A percentile compares a stretch with the other conserved stretches of the same genome.
Evolutionary conservation across 1,140 invertebrate genomes (phyloP).

Genomic region (Acromyrmex charruanus): DNA sequence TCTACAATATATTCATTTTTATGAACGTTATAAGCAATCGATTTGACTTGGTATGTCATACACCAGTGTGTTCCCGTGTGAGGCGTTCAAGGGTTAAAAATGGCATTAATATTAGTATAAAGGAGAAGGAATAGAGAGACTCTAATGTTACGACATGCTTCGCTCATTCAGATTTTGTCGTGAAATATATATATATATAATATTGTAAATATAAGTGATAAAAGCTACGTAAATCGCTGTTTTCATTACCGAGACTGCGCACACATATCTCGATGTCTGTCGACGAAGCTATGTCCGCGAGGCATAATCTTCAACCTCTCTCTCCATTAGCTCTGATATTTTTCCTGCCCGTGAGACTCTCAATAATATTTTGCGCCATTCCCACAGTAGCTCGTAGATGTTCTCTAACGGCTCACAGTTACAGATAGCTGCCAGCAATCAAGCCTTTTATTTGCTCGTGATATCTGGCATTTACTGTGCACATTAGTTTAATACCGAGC

Average conservation of each 20-base stretch:
- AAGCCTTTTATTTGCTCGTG: slow-evolving; percentile 55
- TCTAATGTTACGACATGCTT: not conserved
- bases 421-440: slow-evolving; percentile 21
- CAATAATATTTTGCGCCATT: slow-evolving; percentile 44
- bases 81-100: too few relatives aligned
- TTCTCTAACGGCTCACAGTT: not conserved
- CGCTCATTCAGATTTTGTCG: not conserved
- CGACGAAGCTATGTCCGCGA: not conserved
- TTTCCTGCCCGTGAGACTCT: slow-evolving; percentile 10
- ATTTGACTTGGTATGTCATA: too few relatives aligned
- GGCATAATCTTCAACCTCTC: slow-evolving; percentile 33
- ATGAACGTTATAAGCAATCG: too few relatives aligned
- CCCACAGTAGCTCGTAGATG: not conserved
- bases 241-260: slow-evolving; percentile 26
- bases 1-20: too few relatives aligned
- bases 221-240: slow-evolving; percentile 12
- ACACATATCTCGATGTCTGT: slow-evolving; percentile 8
- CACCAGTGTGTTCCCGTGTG: too few relatives aligned
- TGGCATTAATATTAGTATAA: not conserved
- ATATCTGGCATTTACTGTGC: slow-evolving; percentile 64
- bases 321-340: slow-evolving; percentile 34
- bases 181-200: not conserved
- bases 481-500: slow-evolving; percentile 71
- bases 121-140: not conserved
- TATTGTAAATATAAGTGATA: not conserved